Base-by-base conservation (phyloP, 2,888 invertebrate genomes). In the Leptinotarsa tumamoca region DNA sequence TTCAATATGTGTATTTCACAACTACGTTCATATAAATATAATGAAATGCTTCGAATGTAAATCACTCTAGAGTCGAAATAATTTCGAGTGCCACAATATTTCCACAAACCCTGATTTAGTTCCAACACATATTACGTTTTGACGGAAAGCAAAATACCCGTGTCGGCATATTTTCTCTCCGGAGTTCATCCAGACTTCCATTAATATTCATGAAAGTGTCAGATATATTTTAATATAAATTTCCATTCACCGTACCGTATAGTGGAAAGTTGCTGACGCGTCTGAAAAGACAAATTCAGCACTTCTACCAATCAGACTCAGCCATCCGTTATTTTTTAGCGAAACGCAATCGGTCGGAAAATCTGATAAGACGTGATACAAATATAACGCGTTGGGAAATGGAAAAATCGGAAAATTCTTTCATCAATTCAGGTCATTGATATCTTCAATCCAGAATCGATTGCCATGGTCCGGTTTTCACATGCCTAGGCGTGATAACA, bases 261-360 rank as follows among this genome's bases (percentile, higher is more conserved):
- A 68, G 50, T 43, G 49, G 52, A 68, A 50, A 17, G 50, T 50
- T 68, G 68, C 68, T 68, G 68, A 68, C 68, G 68, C 50, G 50
- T 50, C 21, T 68, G 52, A 68, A 68, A 68, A 68, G 68, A 68
- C 68, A 52, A 52, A 68, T 68, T 68, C 68, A 68, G 68, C 68
- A 68, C 68, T 51, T 68, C 68, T n/a, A 68, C 68, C 68, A 68
- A 68, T 68, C 68, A 68, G 17, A 49, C 23, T 50, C 68, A 52
- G 23, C 49, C 68, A 68, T 68, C 68, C 68, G 68, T 68, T 68
- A 68, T 58, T 68, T 68, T 68, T 68, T 50, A 68, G 68, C 68
- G 18, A 21, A 27, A 10, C 15, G 68, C 50, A 5, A 68, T 68
- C 68, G 43, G n/a, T 23, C 23, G 68, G 50, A 50, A 68, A 68